phyloP scores from a whole-genome alignment of 1,140 invertebrate genomes.

The Chionoecetes opilio region DNA sequence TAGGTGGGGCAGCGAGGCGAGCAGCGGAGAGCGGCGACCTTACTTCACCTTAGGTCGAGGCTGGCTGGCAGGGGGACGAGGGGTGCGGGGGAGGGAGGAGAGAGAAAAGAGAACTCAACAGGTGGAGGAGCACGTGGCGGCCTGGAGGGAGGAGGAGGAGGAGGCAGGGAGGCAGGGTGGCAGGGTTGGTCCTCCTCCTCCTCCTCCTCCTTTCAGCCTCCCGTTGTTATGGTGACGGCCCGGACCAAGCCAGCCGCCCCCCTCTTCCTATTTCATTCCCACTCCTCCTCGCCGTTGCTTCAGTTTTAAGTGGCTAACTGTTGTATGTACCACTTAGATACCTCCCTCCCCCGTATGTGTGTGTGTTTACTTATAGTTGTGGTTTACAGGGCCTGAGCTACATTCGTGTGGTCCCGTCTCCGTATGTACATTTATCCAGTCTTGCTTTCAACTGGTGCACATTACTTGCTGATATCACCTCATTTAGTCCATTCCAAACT shows the following conservation, averaged over 20 bases:
- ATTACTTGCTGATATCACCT: too few relatives aligned
- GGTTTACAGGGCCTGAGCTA: too few relatives aligned
- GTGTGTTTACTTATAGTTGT: too few relatives aligned
- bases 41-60: background rate
- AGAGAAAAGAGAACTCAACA: slow-evolving; percentile 31
- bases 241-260: background rate
- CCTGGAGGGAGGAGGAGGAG: slow-evolving; percentile 4
- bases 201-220: background rate
- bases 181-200: background rate
- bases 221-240: slow-evolving; percentile 51
- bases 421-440: too few relatives aligned
- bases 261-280: background rate
- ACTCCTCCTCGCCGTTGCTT: background rate
- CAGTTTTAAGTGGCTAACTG: too few relatives aligned
- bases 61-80: background rate
- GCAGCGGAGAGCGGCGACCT: background rate
- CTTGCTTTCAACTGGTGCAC: too few relatives aligned
- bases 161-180: background rate
- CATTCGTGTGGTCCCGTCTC: too few relatives aligned
- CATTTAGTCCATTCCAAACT: too few relatives aligned
- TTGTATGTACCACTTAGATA: too few relatives aligned
- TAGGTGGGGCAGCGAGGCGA: background rate
- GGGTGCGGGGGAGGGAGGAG: background rate
- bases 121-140: slow-evolving; percentile 65
- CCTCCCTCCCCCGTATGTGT: background rate